Conservation (phyloP, 2,113 vertebrate species). For the Phoenicopterus ruber region DNA sequence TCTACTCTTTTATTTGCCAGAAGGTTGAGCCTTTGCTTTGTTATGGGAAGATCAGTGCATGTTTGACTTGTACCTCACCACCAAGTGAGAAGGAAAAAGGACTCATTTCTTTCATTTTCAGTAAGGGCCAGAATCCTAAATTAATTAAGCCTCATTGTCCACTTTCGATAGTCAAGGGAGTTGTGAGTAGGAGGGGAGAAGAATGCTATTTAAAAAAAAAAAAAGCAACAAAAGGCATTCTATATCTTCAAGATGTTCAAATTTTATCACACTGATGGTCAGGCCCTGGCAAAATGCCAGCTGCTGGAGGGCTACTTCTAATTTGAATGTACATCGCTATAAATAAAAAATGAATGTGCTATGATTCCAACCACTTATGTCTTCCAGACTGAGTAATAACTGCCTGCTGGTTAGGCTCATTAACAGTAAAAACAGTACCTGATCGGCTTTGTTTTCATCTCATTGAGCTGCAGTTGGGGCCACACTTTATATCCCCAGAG, state of each 20-base stretch:
- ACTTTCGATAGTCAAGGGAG: not conserved
- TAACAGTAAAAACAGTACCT: slow-evolving; percentile 63
- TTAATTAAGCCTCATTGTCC: not conserved
- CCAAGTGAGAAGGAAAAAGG: not conserved
- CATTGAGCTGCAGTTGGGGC: slow-evolving; percentile 27
- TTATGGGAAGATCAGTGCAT: not conserved
- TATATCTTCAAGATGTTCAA: not conserved
- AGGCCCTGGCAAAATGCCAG: slow-evolving; percentile 31
- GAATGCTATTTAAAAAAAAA: not conserved
- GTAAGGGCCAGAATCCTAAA: not conserved
- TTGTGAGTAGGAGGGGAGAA: not conserved
- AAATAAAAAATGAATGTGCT: slow-evolving; percentile 59
- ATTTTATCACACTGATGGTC: slow-evolving; percentile 48
- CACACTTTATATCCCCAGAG: slow-evolving; percentile 55
- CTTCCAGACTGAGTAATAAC: slow-evolving; percentile 61
- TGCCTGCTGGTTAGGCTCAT: slow-evolving; percentile 60
- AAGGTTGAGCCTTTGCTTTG: not conserved
- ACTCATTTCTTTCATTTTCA: not conserved
- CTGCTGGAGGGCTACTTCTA: slow-evolving; percentile 35
- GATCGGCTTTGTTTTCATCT: slow-evolving; percentile 64
- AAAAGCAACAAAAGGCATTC: not conserved
- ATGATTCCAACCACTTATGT: slow-evolving; percentile 45
- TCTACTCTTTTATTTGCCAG: not conserved
- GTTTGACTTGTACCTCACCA: not conserved
- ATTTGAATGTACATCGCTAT: slow-evolving; percentile 35